phyloP scores from a whole-genome alignment of 1,140 invertebrate genomes.

The Pseudomyrmex cubaensis region DNA sequence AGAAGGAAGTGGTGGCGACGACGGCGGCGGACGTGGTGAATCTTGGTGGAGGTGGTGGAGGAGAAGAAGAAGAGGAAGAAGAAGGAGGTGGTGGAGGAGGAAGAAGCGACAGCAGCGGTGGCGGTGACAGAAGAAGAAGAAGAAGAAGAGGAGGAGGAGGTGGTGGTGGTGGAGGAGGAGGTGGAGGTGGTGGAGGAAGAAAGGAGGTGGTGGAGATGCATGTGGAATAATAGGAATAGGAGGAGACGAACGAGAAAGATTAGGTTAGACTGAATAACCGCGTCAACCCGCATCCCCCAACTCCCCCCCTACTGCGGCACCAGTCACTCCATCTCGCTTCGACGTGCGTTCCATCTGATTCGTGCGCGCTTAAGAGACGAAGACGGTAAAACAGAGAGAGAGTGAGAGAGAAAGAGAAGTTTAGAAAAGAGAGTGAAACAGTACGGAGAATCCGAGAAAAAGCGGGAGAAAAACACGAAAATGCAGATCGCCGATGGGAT shows the following conservation, averaged over 20 bases:
- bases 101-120: no score
- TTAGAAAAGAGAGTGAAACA: constrained; percentile 3
- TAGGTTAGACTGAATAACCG: constrained; percentile 72
- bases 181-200: constrained; percentile 60
- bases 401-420: constrained; percentile 25
- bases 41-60: constrained; percentile 54
- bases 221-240: constrained; percentile 53
- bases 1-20: constrained; percentile 30
- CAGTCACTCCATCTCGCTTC: constrained; percentile 34
- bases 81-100: no score
- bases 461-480: constrained; percentile 68
- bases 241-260: constrained; percentile 62
- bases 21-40: not conserved
- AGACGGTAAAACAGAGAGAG: constrained; percentile 42
- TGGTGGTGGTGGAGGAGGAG: constrained; percentile 17
- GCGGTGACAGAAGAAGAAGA: no score
- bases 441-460: constrained; percentile 62
- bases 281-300: constrained; percentile 51
- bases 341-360: constrained; percentile 45
- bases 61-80: constrained; percentile 27
- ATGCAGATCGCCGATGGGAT: constrained; percentile 77
- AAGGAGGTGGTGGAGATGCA: constrained; percentile 21
- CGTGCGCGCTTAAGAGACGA: constrained; percentile 52
- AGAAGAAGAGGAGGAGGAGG: not conserved
- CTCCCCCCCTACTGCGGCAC: constrained; percentile 18